Evolutionary conservation across 2,888 invertebrate genomes (phyloP), one percentile per base, ranked within the genome.

Genomic region (Eledona agricola): DNA sequence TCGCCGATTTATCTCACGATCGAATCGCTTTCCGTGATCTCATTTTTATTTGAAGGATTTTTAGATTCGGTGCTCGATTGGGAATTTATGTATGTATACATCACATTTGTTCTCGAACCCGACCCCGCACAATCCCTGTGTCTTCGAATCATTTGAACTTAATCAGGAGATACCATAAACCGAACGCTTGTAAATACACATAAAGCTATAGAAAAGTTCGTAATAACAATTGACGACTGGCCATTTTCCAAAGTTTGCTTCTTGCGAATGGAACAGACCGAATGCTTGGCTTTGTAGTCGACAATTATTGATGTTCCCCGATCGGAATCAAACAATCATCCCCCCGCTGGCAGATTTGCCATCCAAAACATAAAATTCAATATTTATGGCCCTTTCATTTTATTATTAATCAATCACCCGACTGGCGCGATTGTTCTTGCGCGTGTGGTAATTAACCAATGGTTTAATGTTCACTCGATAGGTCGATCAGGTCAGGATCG

Each of bases 191-290:
- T 32, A 43, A 40, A 43, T 31, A 31, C 43, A 32, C 26, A 40
- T 40, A 40, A 28, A 43, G 32, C 31, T 16, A 22, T 17, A 31
- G 31, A 43, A 31, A 32, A 43, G 43, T 43, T 32, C 32, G 31
- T 13, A 31, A 31, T 43, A 43, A 31, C 31, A 43, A 43, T 49
- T 49, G 38, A 49, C 49, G 28, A 49, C 38, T 49, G 49, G 49
- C 49, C 17, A 28, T 38, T 49, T 38, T 49, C 49, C 49, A 49
- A 47, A 47, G 16, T 49, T 43, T 43, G 31, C 17, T 25, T 40
- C 38, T 10, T 40, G 26, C 11, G 22, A 31, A 31, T 20, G 4
- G 43, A 20, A 19, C 35, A 35, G 22, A 38, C 25, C 23, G 38
- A 38, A 38, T 22, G 37, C 37, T 25, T 37, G 28, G 40, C 40